Conservation (phyloP, 2,888 invertebrate species). For the Chloroclystis v-ata region DNA sequence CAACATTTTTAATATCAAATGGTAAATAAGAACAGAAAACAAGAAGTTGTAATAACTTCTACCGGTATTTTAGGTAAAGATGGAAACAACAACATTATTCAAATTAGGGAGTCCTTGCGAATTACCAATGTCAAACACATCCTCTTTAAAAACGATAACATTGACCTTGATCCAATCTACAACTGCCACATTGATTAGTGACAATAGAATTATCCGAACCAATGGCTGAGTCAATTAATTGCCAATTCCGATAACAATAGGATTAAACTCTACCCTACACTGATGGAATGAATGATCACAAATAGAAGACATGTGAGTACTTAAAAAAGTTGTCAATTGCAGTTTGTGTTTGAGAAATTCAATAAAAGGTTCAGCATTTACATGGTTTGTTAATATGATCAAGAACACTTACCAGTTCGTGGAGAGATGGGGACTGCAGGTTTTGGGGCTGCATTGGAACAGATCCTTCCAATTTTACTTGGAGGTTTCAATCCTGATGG, state of each 20-base stretch:
- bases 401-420: constrained; percentile 73
- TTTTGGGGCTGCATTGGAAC: constrained; percentile 80
- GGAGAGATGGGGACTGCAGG: constrained; percentile 82
- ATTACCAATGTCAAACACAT: constrained; percentile 8
- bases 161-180: constrained; percentile 34
- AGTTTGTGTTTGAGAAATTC: constrained; percentile 27
- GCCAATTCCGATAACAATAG: constrained; percentile 31
- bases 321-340: constrained; percentile 30
- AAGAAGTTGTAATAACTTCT: no score
- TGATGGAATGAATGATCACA: constrained; percentile 28
- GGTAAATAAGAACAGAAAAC: no score
- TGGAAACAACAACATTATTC: no score
- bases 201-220: constrained; percentile 35
- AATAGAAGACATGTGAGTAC: constrained; percentile 6
- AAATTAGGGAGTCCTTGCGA: constrained; percentile 1
- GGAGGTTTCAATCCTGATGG: constrained; percentile 81
- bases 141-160: constrained; percentile 22
- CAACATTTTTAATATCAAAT: no score
- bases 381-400: no score
- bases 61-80: no score
- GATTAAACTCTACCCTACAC: constrained; percentile 30
- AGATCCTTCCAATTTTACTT: constrained; percentile 82
- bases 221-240: constrained; percentile 35
- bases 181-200: constrained; percentile 34
- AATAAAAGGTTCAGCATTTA: no score